phyloP scores from a whole-genome alignment of 2,888 invertebrate genomes.

The Drosophila pseudotakahashii region DNA sequence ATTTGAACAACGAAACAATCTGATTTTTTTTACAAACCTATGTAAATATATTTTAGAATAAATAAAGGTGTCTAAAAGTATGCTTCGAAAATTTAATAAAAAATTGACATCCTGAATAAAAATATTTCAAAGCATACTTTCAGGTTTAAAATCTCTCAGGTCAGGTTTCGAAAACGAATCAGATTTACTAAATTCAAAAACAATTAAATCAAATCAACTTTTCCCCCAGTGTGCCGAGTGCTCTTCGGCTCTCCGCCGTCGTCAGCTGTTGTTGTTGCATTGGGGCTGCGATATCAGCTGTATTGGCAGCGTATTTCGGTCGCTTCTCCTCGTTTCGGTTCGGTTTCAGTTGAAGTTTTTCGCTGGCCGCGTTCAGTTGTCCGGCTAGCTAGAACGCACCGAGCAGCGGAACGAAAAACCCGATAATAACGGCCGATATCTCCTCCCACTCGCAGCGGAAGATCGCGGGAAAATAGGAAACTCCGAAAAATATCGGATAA shows the following conservation, averaged over 20 bases:
- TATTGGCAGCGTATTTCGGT: conserved; percentile 18
- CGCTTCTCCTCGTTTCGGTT: conserved; percentile 14
- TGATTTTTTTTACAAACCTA: too few relatives aligned
- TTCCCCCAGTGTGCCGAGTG: conserved; percentile 20
- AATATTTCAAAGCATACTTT: too few relatives aligned
- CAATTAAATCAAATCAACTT: neutral
- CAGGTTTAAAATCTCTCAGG: too few relatives aligned
- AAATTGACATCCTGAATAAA: too few relatives aligned
- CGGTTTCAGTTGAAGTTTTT: conserved; percentile 57
- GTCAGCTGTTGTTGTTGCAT: conserved; percentile 27
- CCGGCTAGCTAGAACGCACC: conserved; percentile 31
- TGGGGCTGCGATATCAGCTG: conserved; percentile 17
- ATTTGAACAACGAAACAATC: too few relatives aligned
- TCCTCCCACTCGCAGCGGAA: conserved; percentile 8
- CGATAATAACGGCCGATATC: conserved; percentile 12
- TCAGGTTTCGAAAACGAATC: too few relatives aligned
- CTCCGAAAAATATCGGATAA: conserved; percentile 44
- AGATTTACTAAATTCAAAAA: too few relatives aligned
- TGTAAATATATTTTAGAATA: too few relatives aligned
- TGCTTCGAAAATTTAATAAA: neutral
- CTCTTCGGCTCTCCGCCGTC: conserved; percentile 23
- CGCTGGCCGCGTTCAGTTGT: conserved; percentile 67
- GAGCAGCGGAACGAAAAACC: neutral
- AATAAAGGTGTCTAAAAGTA: neutral
- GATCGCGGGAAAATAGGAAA: conserved; percentile 29